Evolutionary conservation across 2,797 vertebrate genomes (phyloP), one percentile per base, ranked within the genome.

Genomic region (Limosa lapponica): DNA sequence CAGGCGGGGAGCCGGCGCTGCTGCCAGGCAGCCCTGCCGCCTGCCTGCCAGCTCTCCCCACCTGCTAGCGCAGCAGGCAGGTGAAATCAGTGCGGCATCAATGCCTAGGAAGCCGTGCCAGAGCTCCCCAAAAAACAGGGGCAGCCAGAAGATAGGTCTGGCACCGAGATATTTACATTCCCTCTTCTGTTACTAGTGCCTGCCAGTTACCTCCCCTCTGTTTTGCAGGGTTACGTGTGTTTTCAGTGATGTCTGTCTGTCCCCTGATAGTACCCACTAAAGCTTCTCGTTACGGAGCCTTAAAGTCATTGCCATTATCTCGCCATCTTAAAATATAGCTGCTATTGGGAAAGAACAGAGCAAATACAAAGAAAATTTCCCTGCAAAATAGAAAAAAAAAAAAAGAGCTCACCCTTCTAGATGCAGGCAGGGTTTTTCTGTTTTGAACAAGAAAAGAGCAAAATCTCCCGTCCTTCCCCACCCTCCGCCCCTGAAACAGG

Each of bases 231-330:
- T 69, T 91, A 51, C 34, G 2, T 16, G 30, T 41, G 57, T 65
- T 89, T 87, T 64, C 72, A 71, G 74, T 5, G 0, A 10, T 23
- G 3, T 48, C 46, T 57, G 6, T 67, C 44, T 77, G 58, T 87
- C 20, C 25, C 13, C 6, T 37, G 22, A 10, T 74, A 62, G 37
- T n/a, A 85, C 34, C 48, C 58, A 9, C 24, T 66, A 46, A 70
- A 64, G 41, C 44, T 72, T 77, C 82, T 86, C 1, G 0, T 55
- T 90, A 46, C 0, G 3, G 36, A 71, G 58, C 71, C 84, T 88
- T 82, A 27, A 90, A 94, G 93, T 90, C 28, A 39, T 61, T 59
- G 62, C 20, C 15, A 39, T 95, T 94, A 74, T 75, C 78, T 96
- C 55, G 55, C 73, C 12, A 28, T 92, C 66, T 65, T 81, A 69